Percentiles rank a stretch among this genome's conserved stretches.
These are phyloP conservation scores for Galaxias olidus DNA, from an alignment of 2,797 vertebrate genomes.

Conservation along the genomic window DNA sequence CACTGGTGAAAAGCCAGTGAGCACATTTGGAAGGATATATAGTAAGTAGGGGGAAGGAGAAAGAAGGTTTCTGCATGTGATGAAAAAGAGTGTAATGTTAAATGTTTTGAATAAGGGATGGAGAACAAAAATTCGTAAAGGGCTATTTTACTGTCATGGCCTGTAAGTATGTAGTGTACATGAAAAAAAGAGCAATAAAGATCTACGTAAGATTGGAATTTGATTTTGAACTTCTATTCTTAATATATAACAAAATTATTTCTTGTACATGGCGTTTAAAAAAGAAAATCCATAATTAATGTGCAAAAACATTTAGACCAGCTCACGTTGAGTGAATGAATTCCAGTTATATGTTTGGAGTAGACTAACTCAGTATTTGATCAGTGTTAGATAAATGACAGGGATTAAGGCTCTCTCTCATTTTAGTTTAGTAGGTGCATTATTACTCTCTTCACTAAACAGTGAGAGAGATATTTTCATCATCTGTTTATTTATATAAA, in stretches of 20 bases:
- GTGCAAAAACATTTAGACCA: too few species aligned
- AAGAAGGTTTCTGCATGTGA: constrained; percentile 55
- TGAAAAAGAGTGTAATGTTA: constrained; percentile 18
- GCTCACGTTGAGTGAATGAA: too few species aligned
- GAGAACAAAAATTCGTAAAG: constrained; percentile 31
- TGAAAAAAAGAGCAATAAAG: constrained; percentile 80
- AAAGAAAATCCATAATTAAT: too few species aligned
- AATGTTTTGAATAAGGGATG: constrained; percentile 27
- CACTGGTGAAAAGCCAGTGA: constrained; percentile 43
- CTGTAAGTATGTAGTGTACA: constrained; percentile 70
- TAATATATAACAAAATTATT: constrained; percentile 33
- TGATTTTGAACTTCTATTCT: constrained; percentile 40
- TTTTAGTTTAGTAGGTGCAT: constrained; percentile 10
- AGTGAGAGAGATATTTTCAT: constrained; percentile 39
- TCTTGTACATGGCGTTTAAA: background rate
- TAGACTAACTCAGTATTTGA: too few species aligned
- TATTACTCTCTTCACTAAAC: constrained; percentile 32
- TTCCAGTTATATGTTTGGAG: too few species aligned
- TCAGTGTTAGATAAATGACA: too few species aligned
- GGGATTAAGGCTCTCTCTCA: too few species aligned
- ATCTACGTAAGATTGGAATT: constrained; percentile 77
- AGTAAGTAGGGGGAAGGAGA: constrained; percentile 58
- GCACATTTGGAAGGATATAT: constrained; percentile 32
- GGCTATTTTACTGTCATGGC: constrained; percentile 43
- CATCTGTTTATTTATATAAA: too few species aligned